Evolutionary conservation across 2,888 invertebrate species (phyloP), one percentile per base, ranked within the genome.

Genomic region (Cremastinae sp.): DNA sequence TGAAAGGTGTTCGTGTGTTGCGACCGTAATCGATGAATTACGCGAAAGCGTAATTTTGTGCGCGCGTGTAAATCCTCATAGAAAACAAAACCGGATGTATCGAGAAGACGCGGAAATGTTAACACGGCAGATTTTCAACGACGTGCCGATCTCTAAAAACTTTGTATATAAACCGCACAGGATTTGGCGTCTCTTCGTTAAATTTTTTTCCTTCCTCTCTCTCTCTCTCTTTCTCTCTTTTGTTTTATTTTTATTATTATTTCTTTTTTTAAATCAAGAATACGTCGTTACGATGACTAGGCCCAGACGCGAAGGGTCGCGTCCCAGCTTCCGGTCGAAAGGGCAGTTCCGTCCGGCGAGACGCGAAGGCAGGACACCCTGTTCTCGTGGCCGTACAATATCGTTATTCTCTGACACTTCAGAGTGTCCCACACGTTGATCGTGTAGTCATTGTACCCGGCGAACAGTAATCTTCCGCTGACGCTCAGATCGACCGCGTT

Each of bases 351-450:
- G 92, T 99, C 99, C 58, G 98, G 98, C 73, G 98, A 97, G 45
- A 98, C 96, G 90, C 95, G 95, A 78, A 98, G 92, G 91, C 96
- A 95, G 62, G 96, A 96, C 49, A 98, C 97, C 86, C 98, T 93
- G 91, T 98, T 98, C 91, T 98, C 98, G 91, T 98, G 98, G 0
- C 98, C 98, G 90, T 97, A 97, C 72, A 98, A 91, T 82, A 98
- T 93, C 87, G 96, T 95, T 58, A 98, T 95, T 78, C 98, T 93
- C 84, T 94, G 94, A 82, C 97, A 97, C 89, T 99, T 99, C 79
- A 99, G 92, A 41, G 98, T 97, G 91, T 99, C 99, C 99, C 99
- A 99, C 38, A 98, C 96, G 91, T 98, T 97, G 65, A 99, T 97
- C 38, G 98, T 98, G 91, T 99, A 98, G 91, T 99, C 99, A 90